These are phyloP conservation scores for Anodontia alba DNA, from an alignment of 2,888 invertebrate genomes.

Conservation along the genomic window DNA sequence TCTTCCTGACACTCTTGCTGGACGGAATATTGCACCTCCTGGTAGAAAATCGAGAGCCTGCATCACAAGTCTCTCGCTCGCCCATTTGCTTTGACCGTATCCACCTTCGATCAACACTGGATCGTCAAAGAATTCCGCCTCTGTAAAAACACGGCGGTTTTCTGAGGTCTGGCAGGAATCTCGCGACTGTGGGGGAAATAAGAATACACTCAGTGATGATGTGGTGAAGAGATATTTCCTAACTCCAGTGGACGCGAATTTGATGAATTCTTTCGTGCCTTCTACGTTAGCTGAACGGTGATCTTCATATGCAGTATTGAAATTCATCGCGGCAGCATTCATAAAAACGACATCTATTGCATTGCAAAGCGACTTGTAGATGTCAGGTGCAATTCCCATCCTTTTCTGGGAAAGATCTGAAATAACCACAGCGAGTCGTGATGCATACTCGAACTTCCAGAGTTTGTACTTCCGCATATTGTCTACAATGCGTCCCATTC, in stretches of 20 bases:
- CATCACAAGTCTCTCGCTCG: slow-evolving; percentile 67
- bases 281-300: slow-evolving; percentile 68
- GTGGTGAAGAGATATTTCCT: slow-evolving; percentile 71
- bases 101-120: slow-evolving; percentile 66
- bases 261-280: slow-evolving; percentile 70
- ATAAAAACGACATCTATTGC: slow-evolving; percentile 68
- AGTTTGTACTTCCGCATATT: slow-evolving; percentile 70
- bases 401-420: slow-evolving; percentile 67
- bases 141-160: slow-evolving; percentile 46
- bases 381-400: slow-evolving; percentile 69
- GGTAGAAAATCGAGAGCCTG: slow-evolving; percentile 69
- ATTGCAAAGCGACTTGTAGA: slow-evolving; percentile 63
- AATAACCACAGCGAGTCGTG: slow-evolving; percentile 67
- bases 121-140: slow-evolving; percentile 65
- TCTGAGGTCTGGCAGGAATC: slow-evolving; percentile 14
- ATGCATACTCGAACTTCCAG: slow-evolving; percentile 66
- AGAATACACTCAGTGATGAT: slow-evolving; percentile 71
- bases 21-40: slow-evolving; percentile 73
- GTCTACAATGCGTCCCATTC: slow-evolving; percentile 67
- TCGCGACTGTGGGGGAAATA: slow-evolving; percentile 59
- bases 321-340: slow-evolving; percentile 75
- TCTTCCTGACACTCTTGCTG: slow-evolving; percentile 68
- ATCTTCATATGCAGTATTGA: slow-evolving; percentile 69
- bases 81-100: slow-evolving; percentile 75
- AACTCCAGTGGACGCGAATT: slow-evolving; percentile 66